Base-by-base conservation (phyloP, 1,140 invertebrate genomes). In the Papilio machaon region DNA sequence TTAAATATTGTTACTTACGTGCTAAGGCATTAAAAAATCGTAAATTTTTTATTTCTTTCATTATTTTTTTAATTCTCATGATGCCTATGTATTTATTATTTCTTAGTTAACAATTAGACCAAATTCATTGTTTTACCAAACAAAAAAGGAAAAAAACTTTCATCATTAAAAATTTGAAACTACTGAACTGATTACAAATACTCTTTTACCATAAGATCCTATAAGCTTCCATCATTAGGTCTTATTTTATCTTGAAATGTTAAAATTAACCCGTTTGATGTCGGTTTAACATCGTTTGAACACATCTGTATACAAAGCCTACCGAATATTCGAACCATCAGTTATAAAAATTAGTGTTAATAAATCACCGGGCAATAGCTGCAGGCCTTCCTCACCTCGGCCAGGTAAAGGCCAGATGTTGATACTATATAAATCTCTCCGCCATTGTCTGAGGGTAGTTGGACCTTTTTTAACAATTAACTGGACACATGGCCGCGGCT, bases 341-440 rank as follows among this genome's bases (percentile, higher is more conserved):
- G 38, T 46, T 17, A 74, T 47, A 15, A 74, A 47, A 76, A 52
- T 76, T 52, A 75, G 49, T 60, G 47, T 77, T 81, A 81, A 64
- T 82, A 76, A 76, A 76, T 76, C 74, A 76, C 17, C 43, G 15
- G 43, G 17, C 43, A 19, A 73, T 73, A 52, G 46, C 74, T 47
- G 19, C 74, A 30, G 43, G 74, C 74, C 73, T 10, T 74, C 43
- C 73, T 76, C 74, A 76, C 74, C 74, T 76, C 74, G 79, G 75
- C 87, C 89, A 90, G 89, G 88, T 91, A 90, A 73, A 73, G 74
- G 82, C 85, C 90, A 91, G 90, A 91, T 91, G 90, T 91, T 86
- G 82, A 78, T 85, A 82, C 67, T 85, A 86, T 87, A 90, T 91
- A 91, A 91, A 91, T 91, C 88, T 91, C 84, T 85, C 83, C 60